Base-by-base conservation (phyloP, 2,797 vertebrate genomes). In the Peromyscus attwateri region DNA sequence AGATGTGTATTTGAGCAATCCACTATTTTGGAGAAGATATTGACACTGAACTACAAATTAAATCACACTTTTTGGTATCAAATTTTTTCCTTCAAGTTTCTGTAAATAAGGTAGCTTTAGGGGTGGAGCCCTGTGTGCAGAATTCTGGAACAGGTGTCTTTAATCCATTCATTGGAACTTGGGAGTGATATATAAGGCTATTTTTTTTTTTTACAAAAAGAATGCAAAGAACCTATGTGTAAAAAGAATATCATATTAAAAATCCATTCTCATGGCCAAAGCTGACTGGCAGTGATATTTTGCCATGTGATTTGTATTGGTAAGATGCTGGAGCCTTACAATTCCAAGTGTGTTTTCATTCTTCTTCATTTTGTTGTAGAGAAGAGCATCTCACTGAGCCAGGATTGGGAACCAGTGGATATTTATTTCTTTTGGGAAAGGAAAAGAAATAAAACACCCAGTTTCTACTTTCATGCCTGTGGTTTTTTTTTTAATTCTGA, bases 361-460 rank as follows among this genome's bases (percentile, higher is more conserved):
- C 10, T 84, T 75, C 16, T 95, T 95, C 34, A 91, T 83, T 94
- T 92, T 73, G 11, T 83, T 62, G 46, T 21, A 82, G 49, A 96
- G 73, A 87, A 76, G 75, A 43, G 12, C 1, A 66, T 93, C 92
- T 83, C 68, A 25, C 70, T 60, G 52, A 77, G 10, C 60, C n/a
- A 91, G 37, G 31, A 90, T n/a, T 73, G 49, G 64, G 71, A 82
- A 23, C 4, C 75, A 57, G 19, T 31, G 23, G 6, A 16, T 10
- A 92, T 91, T 93, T 10, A 92, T 91, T 93, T 92, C 25, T 83
- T 95, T 87, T 87, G 82, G 43, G 46, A 43, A 77, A 89, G 19
- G 37, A 90, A 66, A 92, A 29, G 29, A 84, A 88, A 89, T 62
- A n/a, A 77, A 77, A 23, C 25, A 10, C 10, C 64, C 25, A 57